These are phyloP conservation scores for Oryzias celebensis DNA, from an alignment of 2,113 vertebrate species.

Conservation along the genomic window DNA sequence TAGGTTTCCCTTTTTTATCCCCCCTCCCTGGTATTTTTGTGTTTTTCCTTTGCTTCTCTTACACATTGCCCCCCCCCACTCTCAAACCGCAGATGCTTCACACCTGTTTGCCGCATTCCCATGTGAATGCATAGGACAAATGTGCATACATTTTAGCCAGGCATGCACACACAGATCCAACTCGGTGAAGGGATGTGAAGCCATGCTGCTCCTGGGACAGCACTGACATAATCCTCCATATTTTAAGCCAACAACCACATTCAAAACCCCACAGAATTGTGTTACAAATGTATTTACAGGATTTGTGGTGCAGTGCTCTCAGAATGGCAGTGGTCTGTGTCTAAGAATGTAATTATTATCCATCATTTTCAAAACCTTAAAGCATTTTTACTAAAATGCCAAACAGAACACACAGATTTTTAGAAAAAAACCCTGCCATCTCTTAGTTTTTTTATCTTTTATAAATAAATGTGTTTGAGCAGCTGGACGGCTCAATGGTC, in stretches of 20 bases:
- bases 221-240: constrained; percentile 41
- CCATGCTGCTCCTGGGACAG: constrained; percentile 29
- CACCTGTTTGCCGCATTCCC: constrained; percentile 8
- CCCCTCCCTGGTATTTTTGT: neutral
- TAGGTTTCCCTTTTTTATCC: neutral
- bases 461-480: too few relatives aligned
- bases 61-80: neutral
- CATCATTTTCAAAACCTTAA: too few relatives aligned
- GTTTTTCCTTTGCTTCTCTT: neutral
- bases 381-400: too few relatives aligned
- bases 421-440: too few relatives aligned
- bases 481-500: too few relatives aligned
- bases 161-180: neutral
- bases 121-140: constrained; percentile 2
- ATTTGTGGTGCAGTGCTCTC: too few relatives aligned
- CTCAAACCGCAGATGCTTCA: constrained; percentile 12
- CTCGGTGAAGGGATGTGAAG: constrained; percentile 16
- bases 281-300: too few relatives aligned
- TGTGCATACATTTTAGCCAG: constrained; percentile 4
- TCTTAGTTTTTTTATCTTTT: too few relatives aligned
- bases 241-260: constrained; percentile 57
- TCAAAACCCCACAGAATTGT: neutral
- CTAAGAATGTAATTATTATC: too few relatives aligned
- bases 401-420: too few relatives aligned
- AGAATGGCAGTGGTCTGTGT: too few relatives aligned